Percentiles rank a stretch among this genome's conserved stretches.
phyloP scores from a whole-genome alignment of 1,140 invertebrate species.

The Drosophila gunungcola region DNA sequence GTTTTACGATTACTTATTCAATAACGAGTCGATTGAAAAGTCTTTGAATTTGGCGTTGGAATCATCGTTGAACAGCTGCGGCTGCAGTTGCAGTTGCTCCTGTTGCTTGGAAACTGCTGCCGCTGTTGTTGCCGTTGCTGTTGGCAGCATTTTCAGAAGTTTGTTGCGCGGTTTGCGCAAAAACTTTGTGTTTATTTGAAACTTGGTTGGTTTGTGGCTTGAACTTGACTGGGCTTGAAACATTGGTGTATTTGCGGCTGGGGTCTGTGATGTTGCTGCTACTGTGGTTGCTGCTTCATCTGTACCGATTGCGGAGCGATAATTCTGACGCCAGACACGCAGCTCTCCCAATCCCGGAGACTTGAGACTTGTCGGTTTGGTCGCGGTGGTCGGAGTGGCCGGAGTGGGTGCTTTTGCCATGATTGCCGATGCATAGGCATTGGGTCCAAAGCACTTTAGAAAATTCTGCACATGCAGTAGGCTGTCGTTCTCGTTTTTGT shows the following conservation, averaged over 20 bases:
- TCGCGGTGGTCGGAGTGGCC: slow-evolving; percentile 6
- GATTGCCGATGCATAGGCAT: slow-evolving; percentile 30
- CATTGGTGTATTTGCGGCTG: slow-evolving; percentile 1
- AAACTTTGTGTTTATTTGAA: slow-evolving; percentile 83
- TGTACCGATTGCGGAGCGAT: slow-evolving; percentile 26
- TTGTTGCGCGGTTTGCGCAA: slow-evolving; percentile 80
- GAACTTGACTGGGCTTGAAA: slow-evolving; percentile 13
- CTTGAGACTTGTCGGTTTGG: slow-evolving; percentile 1
- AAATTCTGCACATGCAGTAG: slow-evolving; percentile 80
- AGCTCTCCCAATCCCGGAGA: slow-evolving; percentile 35
- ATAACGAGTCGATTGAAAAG: slow-evolving; percentile 84
- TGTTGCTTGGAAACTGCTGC: slow-evolving; percentile 18
- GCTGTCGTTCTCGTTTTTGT: slow-evolving; percentile 67
- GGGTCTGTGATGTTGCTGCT: slow-evolving; percentile 3
- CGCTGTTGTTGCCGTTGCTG: slow-evolving; percentile 18
- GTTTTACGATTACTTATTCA: slow-evolving; percentile 71
- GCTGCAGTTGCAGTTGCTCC: slow-evolving; percentile 21
- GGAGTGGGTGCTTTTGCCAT: slow-evolving; percentile 6
- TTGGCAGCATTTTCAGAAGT: slow-evolving; percentile 64
- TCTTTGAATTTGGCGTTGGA: slow-evolving; percentile 84
- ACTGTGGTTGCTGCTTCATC: not conserved
- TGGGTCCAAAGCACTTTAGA: slow-evolving; percentile 76
- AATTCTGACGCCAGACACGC: slow-evolving; percentile 60
- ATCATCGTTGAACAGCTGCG: slow-evolving; percentile 68
- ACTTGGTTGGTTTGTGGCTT: slow-evolving; percentile 65